Percentiles rank a stretch among this genome's conserved stretches.
These are phyloP conservation scores for Oreochromis niloticus DNA, from an alignment of 2,113 vertebrate genomes.

Conservation along the genomic window DNA sequence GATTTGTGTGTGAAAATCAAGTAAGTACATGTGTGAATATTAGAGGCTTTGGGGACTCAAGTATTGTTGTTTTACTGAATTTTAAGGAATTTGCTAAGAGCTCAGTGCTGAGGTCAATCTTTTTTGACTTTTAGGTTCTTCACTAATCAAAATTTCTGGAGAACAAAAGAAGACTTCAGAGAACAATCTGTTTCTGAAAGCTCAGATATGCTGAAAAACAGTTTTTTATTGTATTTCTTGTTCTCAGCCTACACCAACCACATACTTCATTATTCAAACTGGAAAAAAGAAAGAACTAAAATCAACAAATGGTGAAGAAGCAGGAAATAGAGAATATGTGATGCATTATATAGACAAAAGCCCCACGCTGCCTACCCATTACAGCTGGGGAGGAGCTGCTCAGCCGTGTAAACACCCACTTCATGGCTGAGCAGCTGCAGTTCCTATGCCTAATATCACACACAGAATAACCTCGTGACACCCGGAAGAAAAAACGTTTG, in stretches of 20 bases:
- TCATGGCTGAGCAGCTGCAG: not conserved
- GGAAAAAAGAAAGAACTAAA: rapidly evolving
- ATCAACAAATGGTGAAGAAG: not conserved
- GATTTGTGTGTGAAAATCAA: not conserved
- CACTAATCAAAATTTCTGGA: not conserved
- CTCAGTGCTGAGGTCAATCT: not conserved
- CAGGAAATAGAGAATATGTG: not conserved
- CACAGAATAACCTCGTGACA: not conserved
- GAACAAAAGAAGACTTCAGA: not conserved
- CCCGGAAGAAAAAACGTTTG: not conserved
- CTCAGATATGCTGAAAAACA: not conserved
- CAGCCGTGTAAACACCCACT: not conserved
- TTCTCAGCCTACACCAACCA: not conserved
- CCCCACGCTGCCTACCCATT: not conserved
- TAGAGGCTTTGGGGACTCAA: not conserved
- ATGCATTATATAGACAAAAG: not conserved
- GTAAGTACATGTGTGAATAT: not conserved
- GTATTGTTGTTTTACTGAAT: not conserved
- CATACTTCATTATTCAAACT: not conserved
- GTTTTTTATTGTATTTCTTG: not conserved
- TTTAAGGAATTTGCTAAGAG: not conserved
- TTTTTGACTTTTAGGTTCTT: not conserved
- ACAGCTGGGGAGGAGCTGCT: not conserved
- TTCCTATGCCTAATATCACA: not conserved
- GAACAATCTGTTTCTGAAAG: not conserved